These are phyloP conservation scores for Pycnonotus jocosus DNA, from an alignment of 2,113 vertebrate genomes.

Conservation along the genomic window DNA sequence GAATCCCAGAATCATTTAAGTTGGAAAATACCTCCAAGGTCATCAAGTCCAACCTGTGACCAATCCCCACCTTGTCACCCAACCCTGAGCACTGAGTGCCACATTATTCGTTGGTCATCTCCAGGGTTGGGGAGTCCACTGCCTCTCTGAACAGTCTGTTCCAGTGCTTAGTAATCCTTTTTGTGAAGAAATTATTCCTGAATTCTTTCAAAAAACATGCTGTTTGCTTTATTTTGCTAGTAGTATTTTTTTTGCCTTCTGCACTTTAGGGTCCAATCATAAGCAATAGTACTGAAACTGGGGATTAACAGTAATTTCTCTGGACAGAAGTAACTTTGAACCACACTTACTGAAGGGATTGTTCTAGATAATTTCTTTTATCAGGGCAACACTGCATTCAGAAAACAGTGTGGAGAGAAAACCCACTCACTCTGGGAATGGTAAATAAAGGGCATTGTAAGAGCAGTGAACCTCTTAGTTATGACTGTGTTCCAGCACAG, in stretches of 20 bases:
- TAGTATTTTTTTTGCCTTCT: not conserved
- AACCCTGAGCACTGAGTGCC: not conserved
- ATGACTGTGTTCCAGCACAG: not conserved
- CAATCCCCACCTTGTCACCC: not conserved
- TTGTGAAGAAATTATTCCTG: not conserved
- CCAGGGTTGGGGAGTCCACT: not conserved
- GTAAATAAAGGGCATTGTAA: not conserved
- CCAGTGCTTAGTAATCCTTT: not conserved
- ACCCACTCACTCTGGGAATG: fast-evolving
- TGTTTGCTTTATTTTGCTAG: not conserved
- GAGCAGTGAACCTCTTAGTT: not conserved
- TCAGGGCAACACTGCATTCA: not conserved
- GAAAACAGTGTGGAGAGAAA: not conserved
- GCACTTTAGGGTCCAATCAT: not conserved
- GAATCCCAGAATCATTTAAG: not conserved
- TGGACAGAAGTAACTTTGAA: not conserved
- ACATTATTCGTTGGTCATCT: not conserved
- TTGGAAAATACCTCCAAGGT: not conserved
- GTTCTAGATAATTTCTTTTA: not conserved
- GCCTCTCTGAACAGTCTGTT: not conserved
- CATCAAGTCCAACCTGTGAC: not conserved
- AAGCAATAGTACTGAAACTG: not conserved
- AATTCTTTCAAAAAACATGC: not conserved
- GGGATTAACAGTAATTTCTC: fast-evolving
- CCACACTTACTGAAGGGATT: not conserved